Evolutionary conservation across 2,113 vertebrate genomes (phyloP), one percentile per base, ranked within the genome.

Genomic region (Phylloscopus trochilus): DNA sequence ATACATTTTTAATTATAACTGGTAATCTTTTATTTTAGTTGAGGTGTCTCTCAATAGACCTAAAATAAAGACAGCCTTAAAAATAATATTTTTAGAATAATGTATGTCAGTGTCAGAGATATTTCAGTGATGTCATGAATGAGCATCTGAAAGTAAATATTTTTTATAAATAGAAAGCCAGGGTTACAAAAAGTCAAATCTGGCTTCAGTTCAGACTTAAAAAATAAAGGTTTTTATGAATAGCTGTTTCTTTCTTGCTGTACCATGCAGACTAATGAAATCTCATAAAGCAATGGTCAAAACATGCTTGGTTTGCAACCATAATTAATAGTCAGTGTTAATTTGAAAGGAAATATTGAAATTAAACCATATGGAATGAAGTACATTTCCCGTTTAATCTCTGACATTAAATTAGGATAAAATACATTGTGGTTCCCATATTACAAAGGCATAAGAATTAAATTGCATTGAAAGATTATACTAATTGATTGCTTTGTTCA

Each of bases 401-500:
- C 83, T 95, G 74, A 39, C 21, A 31, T 77, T 70, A 93, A 95
- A 79, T 93, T 88, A 90, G n/a, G 56, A 30, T 67, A 80, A 93
- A 91, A 75, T 69, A 59, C 78, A 92, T 26, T 60, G 68, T 83
- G 67, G 27, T 93, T 89, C 69, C 83, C 92, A 21, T 86, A 81
- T 90, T 86, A 27, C 20, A 94, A 92, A 95, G 78, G 51, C 74
- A 93, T 81, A 85, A 79, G 28, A 76, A 53, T n/a, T 27, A 84
- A 96, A 91, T 72, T 92, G 92, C 86, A 35, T 33, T 92, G 73
- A 77, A 95, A 91, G 55, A 89, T 83, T 80, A 91, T 96, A 93
- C 95, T 97, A 97, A 97, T 97, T 93, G 79, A 97, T 96, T 97
- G 86, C 87, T 96, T 97, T 97, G 97, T 95, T 95, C 96, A 96